These are phyloP conservation scores for Resseliella maxima DNA, from an alignment of 2,888 invertebrate genomes.

Conservation along the genomic window DNA sequence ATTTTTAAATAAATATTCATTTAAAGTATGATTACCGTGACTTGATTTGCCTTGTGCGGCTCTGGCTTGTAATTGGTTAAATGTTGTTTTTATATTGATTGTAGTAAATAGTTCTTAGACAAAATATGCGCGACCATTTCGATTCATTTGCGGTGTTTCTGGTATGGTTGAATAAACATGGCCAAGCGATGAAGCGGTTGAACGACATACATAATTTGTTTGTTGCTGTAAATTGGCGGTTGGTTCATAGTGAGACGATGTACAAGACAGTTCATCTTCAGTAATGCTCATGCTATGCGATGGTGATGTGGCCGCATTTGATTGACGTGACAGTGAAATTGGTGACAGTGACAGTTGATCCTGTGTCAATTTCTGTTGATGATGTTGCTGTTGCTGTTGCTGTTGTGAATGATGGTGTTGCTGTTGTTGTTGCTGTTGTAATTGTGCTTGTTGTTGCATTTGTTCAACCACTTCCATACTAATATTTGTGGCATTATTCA, in stretches of 20 bases:
- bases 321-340: conserved; percentile 27
- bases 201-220: conserved; percentile 58
- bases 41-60: not conserved
- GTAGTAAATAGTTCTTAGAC: conserved; percentile 53
- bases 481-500: not conserved
- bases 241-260: conserved; percentile 58
- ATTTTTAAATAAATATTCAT: conserved; percentile 16
- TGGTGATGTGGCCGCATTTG: conserved; percentile 56
- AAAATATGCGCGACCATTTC: conserved; percentile 58
- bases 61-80: not conserved
- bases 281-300: conserved; percentile 59
- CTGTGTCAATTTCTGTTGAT: conserved; percentile 12
- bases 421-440: too few relatives aligned
- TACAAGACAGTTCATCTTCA: conserved; percentile 58
- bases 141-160: conserved; percentile 59
- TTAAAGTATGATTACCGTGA: conserved; percentile 43
- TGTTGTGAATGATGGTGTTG: conserved; percentile 33
- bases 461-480: conserved; percentile 55
- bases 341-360: conserved; percentile 46
- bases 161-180: conserved; percentile 60
- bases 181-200: conserved; percentile 58
- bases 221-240: conserved; percentile 56
- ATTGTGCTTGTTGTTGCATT: conserved; percentile 38
- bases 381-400: conserved; percentile 42
- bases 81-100: not conserved